Evolutionary conservation across 1,140 invertebrate species (phyloP), one percentile per base, ranked within the genome.

Genomic region (Atta cephalotes): DNA sequence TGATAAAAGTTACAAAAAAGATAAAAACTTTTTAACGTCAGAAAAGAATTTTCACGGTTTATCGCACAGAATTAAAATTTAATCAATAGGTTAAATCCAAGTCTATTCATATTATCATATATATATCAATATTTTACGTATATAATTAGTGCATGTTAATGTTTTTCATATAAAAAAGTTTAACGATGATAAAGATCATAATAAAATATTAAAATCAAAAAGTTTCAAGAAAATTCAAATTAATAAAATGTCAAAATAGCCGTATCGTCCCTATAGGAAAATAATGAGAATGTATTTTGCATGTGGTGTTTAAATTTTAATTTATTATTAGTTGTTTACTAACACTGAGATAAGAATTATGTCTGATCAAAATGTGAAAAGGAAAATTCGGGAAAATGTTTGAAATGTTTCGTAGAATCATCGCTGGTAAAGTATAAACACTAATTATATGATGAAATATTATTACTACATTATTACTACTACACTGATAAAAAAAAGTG

Each of bases 361-460:
- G 18, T 35, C 39, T 9, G 5, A 78, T 65, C 49, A 12, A 49
- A 78, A 18, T 18, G 21, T 62, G 7, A 39, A 60, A 39, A 45
- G 12, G 35, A 39, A 0, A 5, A 6, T 35, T 35, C 31, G 31
- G 31, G 31, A 35, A 21, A 58, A 58, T 66, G 9, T 3, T 35
- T 49, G 25, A 78, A 31, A 65, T 58, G 60, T 65, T 78, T 78
- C 6, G n/a, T 14, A 56, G 53, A 56, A 56, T n/a, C 6, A 58
- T 58, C 18, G 5, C 10, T 58, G 1, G 5, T 28, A 51, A 53
- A 6, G 16, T 31, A 49, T 45, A 49, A 65, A 78, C 28, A 58
- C 4, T n/a, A 25, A 77, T 77, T 62, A 45, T 16, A 14, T 28
- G 21, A 62, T 14, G 60, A 60, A 76, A 76, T 39, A 60, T 39